These are phyloP conservation scores for Lottia scabra DNA, from an alignment of 2,888 invertebrate genomes.

Conservation along the genomic window DNA sequence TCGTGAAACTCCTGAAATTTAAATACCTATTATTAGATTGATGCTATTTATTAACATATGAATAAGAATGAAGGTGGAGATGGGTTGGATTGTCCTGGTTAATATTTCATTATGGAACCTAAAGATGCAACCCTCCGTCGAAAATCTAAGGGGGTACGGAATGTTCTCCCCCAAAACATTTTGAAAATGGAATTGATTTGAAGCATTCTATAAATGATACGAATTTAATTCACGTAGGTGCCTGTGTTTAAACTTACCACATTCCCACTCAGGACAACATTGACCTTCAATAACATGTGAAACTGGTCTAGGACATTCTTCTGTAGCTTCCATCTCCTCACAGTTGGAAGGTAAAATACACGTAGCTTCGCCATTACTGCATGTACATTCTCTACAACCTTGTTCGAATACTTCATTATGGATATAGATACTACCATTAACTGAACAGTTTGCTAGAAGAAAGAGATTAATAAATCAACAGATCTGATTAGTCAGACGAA, in stretches of 20 bases:
- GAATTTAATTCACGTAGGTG: too few relatives aligned
- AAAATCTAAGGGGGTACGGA: too few relatives aligned
- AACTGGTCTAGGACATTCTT: slow-evolving; percentile 9
- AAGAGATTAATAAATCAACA: slow-evolving; percentile 6
- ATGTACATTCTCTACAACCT: slow-evolving; percentile 13
- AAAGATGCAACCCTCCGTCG: too few relatives aligned
- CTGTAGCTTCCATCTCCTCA: not conserved
- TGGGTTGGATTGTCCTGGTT: too few relatives aligned
- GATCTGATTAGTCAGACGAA: too few relatives aligned
- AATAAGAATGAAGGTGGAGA: too few relatives aligned
- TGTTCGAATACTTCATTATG: slow-evolving; percentile 10
- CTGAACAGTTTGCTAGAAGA: not conserved
- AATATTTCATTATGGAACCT: too few relatives aligned
- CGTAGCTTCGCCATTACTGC: slow-evolving; percentile 13
- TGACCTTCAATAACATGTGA: not conserved
- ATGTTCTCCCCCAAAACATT: too few relatives aligned
- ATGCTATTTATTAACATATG: too few relatives aligned
- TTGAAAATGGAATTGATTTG: too few relatives aligned
- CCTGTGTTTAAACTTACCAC: slow-evolving; percentile 9
- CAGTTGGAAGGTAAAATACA: slow-evolving; percentile 12
- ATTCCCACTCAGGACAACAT: slow-evolving; percentile 23
- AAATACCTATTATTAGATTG: too few relatives aligned
- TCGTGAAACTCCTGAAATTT: not conserved
- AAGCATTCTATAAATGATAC: too few relatives aligned
- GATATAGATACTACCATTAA: slow-evolving; percentile 6